Base-by-base conservation (phyloP, 2,888 invertebrate genomes). In the Torymus auratus region DNA sequence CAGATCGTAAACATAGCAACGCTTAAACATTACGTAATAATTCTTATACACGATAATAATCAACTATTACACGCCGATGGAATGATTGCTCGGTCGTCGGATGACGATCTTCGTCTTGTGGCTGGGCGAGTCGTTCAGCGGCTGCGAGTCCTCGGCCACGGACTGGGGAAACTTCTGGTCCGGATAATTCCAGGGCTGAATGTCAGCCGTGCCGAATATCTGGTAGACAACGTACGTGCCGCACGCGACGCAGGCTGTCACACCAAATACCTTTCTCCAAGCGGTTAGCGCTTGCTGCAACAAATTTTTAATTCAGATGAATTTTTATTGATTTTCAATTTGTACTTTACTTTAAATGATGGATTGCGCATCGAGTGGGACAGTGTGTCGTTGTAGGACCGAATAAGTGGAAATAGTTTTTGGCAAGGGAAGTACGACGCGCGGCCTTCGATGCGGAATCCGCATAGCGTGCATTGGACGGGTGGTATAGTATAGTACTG, bases 201-300 rank as follows among this genome's bases (percentile, higher is more conserved):
- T 92, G 64, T 94, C 93, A 28, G 93, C 94, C 0, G 95, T 94
- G 4, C 94, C 95, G 88, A 93, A 94, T 64, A 94, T 91, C 89
- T 95, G 95, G 86, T 93, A 95, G 67, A 94, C 91, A 1, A 93
- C 84, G 86, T 94, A 95, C 0, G 95, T 95, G 14, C 91, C 90
- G 72, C 94, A 92, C 0, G 94, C 92, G 11, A 95, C 92, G 64
- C 92, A 91, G 3, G 94, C 92, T n/a, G 94, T 92, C 53, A 94
- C 91, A 71, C 92, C 93, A 86, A 94, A 95, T n/a, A 94, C 94
- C 73, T 91, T 92, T 75, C 94, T 91, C 95, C 95, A 95, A 67
- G 94, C 93, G 4, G 85, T 91, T 78, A 91, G 87, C 52, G 89
- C 88, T 87, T 91, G 91, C 91, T 92, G 85, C 2, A 52, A 2